phyloP scores from a whole-genome alignment of 1,140 invertebrate genomes.

The Formica selysi region DNA sequence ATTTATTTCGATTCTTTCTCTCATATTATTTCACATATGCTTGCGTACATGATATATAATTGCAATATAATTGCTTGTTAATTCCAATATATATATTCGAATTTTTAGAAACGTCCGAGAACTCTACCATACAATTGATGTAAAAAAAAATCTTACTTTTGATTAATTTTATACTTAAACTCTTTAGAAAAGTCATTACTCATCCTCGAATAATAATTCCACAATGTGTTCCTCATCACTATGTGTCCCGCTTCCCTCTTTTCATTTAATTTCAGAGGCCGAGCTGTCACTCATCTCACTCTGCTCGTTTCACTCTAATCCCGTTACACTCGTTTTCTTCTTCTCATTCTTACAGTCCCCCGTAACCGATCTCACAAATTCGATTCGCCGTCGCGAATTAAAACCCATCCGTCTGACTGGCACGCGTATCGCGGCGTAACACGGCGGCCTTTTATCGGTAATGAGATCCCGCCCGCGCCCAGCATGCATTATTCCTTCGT shows the following conservation, averaged over 20 bases:
- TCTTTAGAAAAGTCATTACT: constrained; percentile 28
- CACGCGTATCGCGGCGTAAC: constrained; percentile 63
- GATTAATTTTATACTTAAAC: background rate
- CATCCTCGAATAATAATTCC: constrained; percentile 48
- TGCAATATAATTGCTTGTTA: too few species aligned
- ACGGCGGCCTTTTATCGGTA: constrained; percentile 69
- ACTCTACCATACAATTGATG: background rate
- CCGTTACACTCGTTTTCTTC: constrained; percentile 48
- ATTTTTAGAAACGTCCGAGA: background rate
- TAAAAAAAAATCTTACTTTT: background rate
- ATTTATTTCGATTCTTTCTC: background rate
- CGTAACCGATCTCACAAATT: constrained; percentile 53
- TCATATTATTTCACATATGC: too few species aligned
- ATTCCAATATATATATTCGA: background rate
- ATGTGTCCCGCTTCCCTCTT: constrained; percentile 32
- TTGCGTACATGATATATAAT: too few species aligned
- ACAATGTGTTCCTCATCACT: too few species aligned
- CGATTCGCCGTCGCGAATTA: constrained; percentile 63
- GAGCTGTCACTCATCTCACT: constrained; percentile 49
- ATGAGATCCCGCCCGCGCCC: constrained; percentile 65
- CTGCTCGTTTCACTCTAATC: constrained; percentile 55
- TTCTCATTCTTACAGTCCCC: constrained; percentile 6
- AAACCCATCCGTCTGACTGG: constrained; percentile 58
- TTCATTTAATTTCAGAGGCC: constrained; percentile 53
- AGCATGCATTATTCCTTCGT: constrained; percentile 66